Evolutionary conservation across 2,888 invertebrate species (phyloP), one percentile per base, ranked within the genome.

Genomic region (Harpalus rubripes): DNA sequence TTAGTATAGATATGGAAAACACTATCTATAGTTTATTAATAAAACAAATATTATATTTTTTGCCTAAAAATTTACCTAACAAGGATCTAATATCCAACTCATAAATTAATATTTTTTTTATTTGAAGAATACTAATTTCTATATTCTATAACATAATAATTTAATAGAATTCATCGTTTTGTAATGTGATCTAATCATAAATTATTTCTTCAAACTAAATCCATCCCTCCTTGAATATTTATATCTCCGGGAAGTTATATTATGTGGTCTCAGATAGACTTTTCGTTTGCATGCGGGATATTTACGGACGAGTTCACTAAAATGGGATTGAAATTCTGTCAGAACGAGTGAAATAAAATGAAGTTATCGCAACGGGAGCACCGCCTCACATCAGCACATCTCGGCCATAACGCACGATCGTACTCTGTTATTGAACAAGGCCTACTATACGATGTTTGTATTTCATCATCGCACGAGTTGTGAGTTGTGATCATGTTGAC

Each of bases 291-390:
- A 68, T 39, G 39, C 15, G 8, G 63, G 22, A 81, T 18, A 81
- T 81, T 81, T 81, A 81, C 81, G 65, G 63, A 52, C 78, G 78
- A 78, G 15, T 78, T 78, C 78, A 78, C 78, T 58, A 78, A 65
- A 81, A 81, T 81, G 81, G 81, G 81, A 81, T 81, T 81, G 81
- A 81, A 81, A 81, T 81, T 81, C 81, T 81, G 81, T 81, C 81
- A 81, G 65, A 81, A 63, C 65, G 80, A 32, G 44, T 80, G 80
- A 80, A 80, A 80, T 80, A 80, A 63, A 63, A 80, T 59, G 80
- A 80, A 80, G 44, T 63, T 80, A 80, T 63, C 80, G 59, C 78
- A 39, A 58, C 58, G 41, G 32, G 72, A 74, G 41, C 18, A 44
- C 44, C 52, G n/a, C 44, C 44, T 44, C 22, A 3, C 72, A 6